Evolutionary conservation across 1,140 invertebrate species (phyloP).

Genomic region (Laodelphax striatellus): DNA sequence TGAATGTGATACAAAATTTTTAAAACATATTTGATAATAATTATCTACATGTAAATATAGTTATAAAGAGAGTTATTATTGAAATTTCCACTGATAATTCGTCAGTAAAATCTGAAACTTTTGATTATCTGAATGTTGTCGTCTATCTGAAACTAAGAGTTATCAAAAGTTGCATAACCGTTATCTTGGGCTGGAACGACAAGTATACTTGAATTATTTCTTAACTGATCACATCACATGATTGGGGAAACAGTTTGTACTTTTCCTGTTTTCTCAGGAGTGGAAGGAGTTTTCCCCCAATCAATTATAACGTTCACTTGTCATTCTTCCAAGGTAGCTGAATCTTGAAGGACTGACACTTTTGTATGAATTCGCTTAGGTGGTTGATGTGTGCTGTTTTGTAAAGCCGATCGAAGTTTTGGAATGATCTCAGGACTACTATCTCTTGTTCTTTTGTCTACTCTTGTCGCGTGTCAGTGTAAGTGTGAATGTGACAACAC

Average conservation of each 20-base stretch:
- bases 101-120: too few species aligned
- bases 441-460: neutral
- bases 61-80: too few species aligned
- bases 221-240: neutral
- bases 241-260: neutral
- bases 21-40: too few species aligned
- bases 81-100: too few species aligned
- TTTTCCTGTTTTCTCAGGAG: neutral
- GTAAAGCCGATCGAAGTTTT: conserved; percentile 5
- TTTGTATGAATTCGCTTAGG: neutral
- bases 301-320: neutral
- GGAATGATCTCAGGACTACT: conserved; percentile 16
- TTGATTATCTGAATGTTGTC: too few species aligned
- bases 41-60: too few species aligned
- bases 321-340: neutral
- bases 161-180: too few species aligned
- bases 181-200: too few species aligned
- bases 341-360: conserved; percentile 2
- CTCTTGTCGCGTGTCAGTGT: neutral
- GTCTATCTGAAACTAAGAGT: too few species aligned
- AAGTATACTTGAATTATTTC: too few species aligned
- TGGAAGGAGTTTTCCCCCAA: neutral
- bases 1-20: too few species aligned
- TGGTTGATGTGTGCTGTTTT: neutral
- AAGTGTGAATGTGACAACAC: neutral